These are phyloP conservation scores for Pristis pectinata DNA, from an alignment of 2,797 vertebrate species.

Conservation along the genomic window DNA sequence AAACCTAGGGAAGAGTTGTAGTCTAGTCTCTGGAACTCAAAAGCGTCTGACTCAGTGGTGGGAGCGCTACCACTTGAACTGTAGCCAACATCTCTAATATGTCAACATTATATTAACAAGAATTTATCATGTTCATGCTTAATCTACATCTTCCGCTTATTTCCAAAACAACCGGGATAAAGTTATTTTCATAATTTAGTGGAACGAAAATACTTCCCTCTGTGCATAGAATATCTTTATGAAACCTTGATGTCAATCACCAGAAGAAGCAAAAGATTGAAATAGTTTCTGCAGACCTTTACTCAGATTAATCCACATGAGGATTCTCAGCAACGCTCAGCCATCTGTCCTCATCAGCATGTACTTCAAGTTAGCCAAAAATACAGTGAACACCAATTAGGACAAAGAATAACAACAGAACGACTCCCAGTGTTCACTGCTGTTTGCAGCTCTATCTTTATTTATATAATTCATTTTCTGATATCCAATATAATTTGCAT, in stretches of 20 bases:
- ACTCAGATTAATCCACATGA: not conserved
- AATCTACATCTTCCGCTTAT: not conserved
- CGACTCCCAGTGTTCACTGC: no score
- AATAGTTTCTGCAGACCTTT: not conserved
- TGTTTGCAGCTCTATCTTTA: no score
- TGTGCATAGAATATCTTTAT: not conserved
- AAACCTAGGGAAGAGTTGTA: not conserved
- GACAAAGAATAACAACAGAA: no score
- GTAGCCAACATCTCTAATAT: not conserved
- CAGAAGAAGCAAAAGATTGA: not conserved
- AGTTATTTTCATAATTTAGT: conserved; percentile 7
- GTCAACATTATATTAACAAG: not conserved
- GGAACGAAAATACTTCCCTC: not conserved
- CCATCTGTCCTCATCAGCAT: not conserved
- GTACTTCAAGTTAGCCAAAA: no score
- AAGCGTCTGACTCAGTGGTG: not conserved
- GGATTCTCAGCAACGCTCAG: not conserved
- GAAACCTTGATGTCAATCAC: not conserved
- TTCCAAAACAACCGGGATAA: not conserved
- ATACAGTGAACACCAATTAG: no score
- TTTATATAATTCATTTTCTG: not conserved
- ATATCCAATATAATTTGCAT: not conserved
- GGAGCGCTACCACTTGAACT: not conserved
- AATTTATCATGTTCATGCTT: not conserved
- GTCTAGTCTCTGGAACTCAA: not conserved